Conservation (phyloP, 2,797 vertebrate genomes). For the Sebastes steindachneri region DNA sequence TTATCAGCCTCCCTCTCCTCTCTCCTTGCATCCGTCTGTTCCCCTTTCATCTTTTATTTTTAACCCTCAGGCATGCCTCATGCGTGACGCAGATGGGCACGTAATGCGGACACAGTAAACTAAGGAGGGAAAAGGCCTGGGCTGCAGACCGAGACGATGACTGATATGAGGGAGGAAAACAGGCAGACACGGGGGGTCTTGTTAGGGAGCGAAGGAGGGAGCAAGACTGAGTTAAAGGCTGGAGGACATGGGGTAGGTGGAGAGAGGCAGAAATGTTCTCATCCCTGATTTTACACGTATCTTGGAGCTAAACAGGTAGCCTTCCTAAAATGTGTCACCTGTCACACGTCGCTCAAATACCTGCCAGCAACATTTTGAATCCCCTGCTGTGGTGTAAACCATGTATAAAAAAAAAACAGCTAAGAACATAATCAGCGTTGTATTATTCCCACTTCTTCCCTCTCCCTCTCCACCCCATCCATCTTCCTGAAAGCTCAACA, state of each 20-base stretch:
- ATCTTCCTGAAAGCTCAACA: constrained; percentile 69
- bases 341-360: neutral
- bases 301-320: neutral
- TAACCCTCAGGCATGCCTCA: constrained; percentile 80
- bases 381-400: neutral
- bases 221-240: constrained; percentile 1
- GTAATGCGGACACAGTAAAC: constrained; percentile 65
- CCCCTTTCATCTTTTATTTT: constrained; percentile 82
- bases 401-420: neutral
- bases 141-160: constrained; percentile 17
- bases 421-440: constrained; percentile 12
- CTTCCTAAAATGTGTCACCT: constrained; percentile 6
- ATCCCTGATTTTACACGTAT: neutral
- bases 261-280: neutral
- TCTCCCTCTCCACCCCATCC: constrained; percentile 32
- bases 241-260: neutral
- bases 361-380: neutral
- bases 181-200: constrained; percentile 23
- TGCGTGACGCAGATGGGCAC: constrained; percentile 81
- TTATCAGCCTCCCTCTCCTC: constrained; percentile 49
- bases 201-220: constrained; percentile 20
- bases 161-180: constrained; percentile 21
- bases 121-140: constrained; percentile 50
- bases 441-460: constrained; percentile 34
- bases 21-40: constrained; percentile 55